A percentile compares a stretch with the other conserved stretches of the same genome.
Conservation (phyloP, 2,797 vertebrate species). For the Trematomus bernacchii region DNA sequence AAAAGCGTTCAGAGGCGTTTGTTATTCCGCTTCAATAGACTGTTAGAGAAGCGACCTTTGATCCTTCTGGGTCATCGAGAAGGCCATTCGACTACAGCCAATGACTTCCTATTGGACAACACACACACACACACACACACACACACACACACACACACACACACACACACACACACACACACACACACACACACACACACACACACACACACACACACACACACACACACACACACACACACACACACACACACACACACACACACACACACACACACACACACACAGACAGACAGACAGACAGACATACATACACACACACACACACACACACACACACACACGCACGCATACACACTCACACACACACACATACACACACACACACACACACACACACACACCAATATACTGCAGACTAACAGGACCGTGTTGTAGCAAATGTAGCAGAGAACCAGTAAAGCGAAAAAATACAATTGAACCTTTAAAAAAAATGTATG, state of each 20-base stretch:
- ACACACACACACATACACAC: neutral
- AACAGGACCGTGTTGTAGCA: constrained; percentile 44
- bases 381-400: neutral
- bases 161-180: constrained; percentile 2
- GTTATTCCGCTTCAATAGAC: constrained; percentile 46
- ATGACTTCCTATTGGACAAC: too few species aligned
- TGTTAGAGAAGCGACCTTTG: too few species aligned
- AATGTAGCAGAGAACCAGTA: constrained; percentile 50
- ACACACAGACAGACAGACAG: neutral
- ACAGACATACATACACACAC: neutral
- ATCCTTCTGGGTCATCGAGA: too few species aligned
- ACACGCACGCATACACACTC: constrained; percentile 1
- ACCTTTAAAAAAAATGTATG: too few species aligned
- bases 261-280: neutral
- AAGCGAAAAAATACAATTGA: too few species aligned
- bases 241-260: neutral
- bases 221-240: too few species aligned
- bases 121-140: neutral
- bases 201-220: constrained; percentile 2
- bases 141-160: neutral
- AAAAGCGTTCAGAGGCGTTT: constrained; percentile 26
- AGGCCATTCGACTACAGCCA: too few species aligned
- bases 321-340: neutral
- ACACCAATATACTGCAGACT: constrained; percentile 1
- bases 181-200: neutral